Base-by-base conservation (phyloP, 2,113 vertebrate genomes). In the Phoenicopterus ruber region DNA sequence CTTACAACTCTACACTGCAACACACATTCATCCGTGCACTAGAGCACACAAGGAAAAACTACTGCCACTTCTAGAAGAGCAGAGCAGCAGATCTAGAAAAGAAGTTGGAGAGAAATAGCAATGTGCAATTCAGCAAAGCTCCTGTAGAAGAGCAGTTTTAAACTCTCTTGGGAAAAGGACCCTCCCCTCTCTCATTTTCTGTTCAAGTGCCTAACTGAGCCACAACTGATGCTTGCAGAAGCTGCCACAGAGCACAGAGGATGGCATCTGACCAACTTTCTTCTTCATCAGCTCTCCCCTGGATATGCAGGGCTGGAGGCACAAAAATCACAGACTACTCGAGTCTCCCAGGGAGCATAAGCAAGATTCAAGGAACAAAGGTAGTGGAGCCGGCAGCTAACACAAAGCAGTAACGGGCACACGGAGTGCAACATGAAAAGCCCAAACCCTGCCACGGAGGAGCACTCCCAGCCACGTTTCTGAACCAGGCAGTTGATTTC, bases 51-150 rank as follows among this genome's bases (percentile, higher is more conserved):
- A 93, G 79, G 28, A 59, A 73, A 52, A 88, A 3, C 69, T 9
- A 31, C 58, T 16, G 58, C 42, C 57, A 46, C 73, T 57, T 46
- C 89, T 42, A 54, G 42, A 47, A 47, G 24, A 14, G 29, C 26
- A 54, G 59, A 78, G 86, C 80, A 72, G 87, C 89, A 87, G 83
- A 91, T 93, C 93, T 84, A 71, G 92, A 78, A 83, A 67, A 71
- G 84, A 82, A 76, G 84, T 69, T 79, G 92, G 94, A 95, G 78
- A 93, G 62, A 62, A 93, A 80, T 1, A 38, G 58, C 63, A 25
- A 82, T 73, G 7, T 87, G 83, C 72, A 73, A 69, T 70, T 93
- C 78, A 62, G 82, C 70, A 58, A 49, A 25, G 83, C 78, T 84
- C 38, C 88, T 18, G n/a, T 13, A 78, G 63, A 86, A 90, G 50